These are phyloP conservation scores for Macrosiphum euphorbiae DNA, from an alignment of 2,888 invertebrate genomes.

Conservation along the genomic window DNA sequence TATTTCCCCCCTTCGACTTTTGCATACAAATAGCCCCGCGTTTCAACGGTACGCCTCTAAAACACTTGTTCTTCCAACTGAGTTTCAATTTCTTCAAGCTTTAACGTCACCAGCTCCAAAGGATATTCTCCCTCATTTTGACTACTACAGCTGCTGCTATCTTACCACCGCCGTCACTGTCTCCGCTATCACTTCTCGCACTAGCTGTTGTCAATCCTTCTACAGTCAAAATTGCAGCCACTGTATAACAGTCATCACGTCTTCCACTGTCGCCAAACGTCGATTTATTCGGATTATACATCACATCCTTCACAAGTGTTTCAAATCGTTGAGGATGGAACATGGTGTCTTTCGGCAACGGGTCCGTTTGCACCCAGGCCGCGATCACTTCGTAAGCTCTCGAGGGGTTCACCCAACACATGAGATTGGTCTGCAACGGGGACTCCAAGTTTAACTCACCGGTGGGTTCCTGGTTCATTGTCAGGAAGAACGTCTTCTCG, in stretches of 20 bases:
- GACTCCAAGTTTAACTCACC: neutral
- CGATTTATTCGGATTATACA: neutral
- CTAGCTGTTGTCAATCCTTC: neutral
- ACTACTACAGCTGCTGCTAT: neutral
- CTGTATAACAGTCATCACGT: too few relatives aligned
- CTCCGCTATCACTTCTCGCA: neutral
- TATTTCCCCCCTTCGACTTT: too few relatives aligned
- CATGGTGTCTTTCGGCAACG: neutral
- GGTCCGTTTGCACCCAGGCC: too few relatives aligned
- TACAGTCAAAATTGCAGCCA: neutral
- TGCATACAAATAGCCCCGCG: neutral
- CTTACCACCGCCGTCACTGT: neutral
- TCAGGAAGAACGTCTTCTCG: neutral
- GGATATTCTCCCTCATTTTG: neutral
- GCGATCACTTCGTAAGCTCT: neutral
- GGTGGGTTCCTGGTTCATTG: neutral
- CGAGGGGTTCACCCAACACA: neutral
- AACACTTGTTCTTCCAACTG: neutral
- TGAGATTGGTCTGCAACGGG: neutral
- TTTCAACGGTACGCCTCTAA: neutral
- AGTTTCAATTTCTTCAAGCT: neutral
- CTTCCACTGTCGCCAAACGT: neutral
- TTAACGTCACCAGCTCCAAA: neutral
- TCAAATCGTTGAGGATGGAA: neutral
- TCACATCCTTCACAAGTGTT: neutral